These are phyloP conservation scores for Poecilia picta DNA, from an alignment of 2,797 vertebrate genomes.

Conservation along the genomic window DNA sequence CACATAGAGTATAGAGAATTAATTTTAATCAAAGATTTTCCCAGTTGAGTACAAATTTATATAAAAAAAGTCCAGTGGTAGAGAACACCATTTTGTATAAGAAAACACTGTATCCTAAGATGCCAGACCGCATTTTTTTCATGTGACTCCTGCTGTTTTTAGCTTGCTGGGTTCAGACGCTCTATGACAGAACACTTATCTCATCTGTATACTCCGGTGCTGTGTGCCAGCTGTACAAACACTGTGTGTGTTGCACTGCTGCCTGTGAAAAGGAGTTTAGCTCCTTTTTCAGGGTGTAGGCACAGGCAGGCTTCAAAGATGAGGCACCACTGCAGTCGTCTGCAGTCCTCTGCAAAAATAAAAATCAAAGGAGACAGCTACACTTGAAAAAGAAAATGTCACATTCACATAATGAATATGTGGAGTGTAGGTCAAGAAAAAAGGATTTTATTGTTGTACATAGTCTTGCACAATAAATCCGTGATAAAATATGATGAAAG, in stretches of 20 bases:
- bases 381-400: conserved; percentile 14
- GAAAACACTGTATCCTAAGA: background rate
- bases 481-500: background rate
- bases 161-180: conserved; percentile 31
- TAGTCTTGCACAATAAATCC: background rate
- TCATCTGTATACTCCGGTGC: conserved; percentile 67
- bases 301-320: conserved; percentile 65
- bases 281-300: conserved; percentile 57
- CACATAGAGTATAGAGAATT: background rate
- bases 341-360: conserved; percentile 55
- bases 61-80: background rate
- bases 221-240: conserved; percentile 70
- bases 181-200: conserved; percentile 49
- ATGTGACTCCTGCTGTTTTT: conserved; percentile 57
- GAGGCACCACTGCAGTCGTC: conserved; percentile 71
- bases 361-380: conserved; percentile 46
- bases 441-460: background rate
- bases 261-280: conserved; percentile 60
- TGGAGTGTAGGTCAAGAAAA: background rate
- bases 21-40: background rate
- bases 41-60: background rate
- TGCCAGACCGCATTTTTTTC: conserved; percentile 33
- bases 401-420: background rate
- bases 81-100: background rate
- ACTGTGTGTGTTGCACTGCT: conserved; percentile 38